Conservation (phyloP, 2,797 vertebrate species). For the Mus spretus region DNA sequence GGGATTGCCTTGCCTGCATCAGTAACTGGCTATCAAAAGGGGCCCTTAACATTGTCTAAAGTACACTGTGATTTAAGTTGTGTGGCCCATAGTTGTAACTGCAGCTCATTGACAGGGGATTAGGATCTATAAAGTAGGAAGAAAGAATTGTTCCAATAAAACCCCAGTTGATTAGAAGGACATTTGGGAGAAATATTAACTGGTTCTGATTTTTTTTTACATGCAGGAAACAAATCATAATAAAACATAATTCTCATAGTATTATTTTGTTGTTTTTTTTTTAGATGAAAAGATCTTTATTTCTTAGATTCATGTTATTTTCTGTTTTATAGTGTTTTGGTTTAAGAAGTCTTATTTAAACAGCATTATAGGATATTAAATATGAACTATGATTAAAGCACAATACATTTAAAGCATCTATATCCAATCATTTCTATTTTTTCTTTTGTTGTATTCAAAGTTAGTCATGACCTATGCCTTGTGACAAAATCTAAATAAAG, state of each 20-base stretch:
- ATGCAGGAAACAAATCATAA: constrained; percentile 43
- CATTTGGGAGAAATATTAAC: constrained; percentile 60
- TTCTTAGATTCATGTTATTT: not conserved
- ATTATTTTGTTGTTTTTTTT: not conserved
- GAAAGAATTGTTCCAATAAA: constrained; percentile 61
- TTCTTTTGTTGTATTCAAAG: not conserved
- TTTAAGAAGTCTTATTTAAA: constrained; percentile 3
- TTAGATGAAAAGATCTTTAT: not conserved
- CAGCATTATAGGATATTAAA: not conserved
- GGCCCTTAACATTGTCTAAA: constrained; percentile 21
- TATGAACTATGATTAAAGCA: not conserved
- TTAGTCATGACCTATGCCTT: not conserved
- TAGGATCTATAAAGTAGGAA: constrained; percentile 55
- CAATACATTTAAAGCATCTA: not conserved
- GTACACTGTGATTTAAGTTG: constrained; percentile 77
- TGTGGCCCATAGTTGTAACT: constrained; percentile 53
- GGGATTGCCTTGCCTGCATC: not conserved
- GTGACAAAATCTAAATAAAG: not conserved
- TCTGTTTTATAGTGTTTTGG: not conserved
- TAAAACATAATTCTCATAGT: not conserved
- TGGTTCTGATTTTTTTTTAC: constrained; percentile 63
- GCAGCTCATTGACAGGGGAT: constrained; percentile 31
- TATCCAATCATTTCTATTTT: not conserved
- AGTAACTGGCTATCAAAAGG: not conserved
- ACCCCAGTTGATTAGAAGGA: constrained; percentile 17